phyloP scores from a whole-genome alignment of 2,888 invertebrate genomes.

The Erebia palarica region DNA sequence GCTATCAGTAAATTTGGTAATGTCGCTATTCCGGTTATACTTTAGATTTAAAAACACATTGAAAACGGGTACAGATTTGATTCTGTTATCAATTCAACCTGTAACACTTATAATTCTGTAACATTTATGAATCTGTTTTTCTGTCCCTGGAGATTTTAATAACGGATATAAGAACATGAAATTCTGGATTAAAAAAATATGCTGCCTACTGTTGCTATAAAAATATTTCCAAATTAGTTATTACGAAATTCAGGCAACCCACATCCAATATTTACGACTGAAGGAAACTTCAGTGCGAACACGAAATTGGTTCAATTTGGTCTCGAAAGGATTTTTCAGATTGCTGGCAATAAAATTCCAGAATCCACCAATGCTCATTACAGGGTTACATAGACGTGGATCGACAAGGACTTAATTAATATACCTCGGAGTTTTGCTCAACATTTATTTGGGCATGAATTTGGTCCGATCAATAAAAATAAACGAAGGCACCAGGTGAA shows the following conservation, averaged over 20 bases:
- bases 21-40: too few species aligned
- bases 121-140: too few species aligned
- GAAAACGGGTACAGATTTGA: too few species aligned
- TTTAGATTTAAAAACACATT: too few species aligned
- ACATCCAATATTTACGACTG: background rate
- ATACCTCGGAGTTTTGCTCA: background rate
- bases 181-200: too few species aligned
- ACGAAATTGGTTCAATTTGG: constrained; percentile 21
- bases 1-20: too few species aligned
- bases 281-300: background rate
- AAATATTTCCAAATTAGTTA: background rate
- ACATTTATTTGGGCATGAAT: background rate
- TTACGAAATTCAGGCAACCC: background rate
- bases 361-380: background rate
- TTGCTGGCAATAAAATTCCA: constrained; percentile 14
- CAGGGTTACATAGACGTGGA: background rate
- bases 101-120: too few species aligned
- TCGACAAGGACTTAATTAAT: background rate
- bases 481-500: background rate
- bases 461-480: background rate
- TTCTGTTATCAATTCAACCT: too few species aligned
- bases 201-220: background rate
- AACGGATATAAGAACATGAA: too few species aligned
- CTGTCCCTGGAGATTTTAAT: too few species aligned
- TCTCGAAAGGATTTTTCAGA: constrained; percentile 32